These are phyloP conservation scores for Amphiduros pacificus DNA, from an alignment of 2,888 invertebrate species.

Conservation along the genomic window DNA sequence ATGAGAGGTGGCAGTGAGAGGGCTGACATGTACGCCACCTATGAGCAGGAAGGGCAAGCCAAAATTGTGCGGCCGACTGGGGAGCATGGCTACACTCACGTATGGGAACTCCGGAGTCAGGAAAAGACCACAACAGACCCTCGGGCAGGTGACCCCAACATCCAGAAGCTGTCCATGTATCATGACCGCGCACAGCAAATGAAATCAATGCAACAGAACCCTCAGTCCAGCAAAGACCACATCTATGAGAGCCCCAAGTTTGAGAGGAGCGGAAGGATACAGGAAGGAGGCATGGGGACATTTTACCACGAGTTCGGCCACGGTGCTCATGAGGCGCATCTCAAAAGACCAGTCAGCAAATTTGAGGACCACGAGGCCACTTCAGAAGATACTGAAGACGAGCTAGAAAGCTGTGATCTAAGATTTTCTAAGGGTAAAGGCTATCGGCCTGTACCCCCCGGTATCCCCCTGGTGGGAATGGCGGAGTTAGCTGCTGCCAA, in stretches of 20 bases:
- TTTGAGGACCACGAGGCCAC: slow-evolving; percentile 1
- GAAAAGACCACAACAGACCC: slow-evolving; percentile 4
- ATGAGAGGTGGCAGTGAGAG: neutral
- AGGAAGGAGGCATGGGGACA: neutral
- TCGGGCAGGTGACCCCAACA: slow-evolving; percentile 1
- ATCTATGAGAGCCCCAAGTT: slow-evolving; percentile 20
- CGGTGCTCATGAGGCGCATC: slow-evolving; percentile 4
- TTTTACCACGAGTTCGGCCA: neutral
- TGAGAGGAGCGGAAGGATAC: neutral
- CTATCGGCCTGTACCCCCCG: slow-evolving; percentile 16
- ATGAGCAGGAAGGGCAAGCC: neutral
- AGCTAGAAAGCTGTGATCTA: slow-evolving; percentile 12
- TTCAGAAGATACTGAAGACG: slow-evolving; percentile 11
- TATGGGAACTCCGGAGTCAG: slow-evolving; percentile 17
- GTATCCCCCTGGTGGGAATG: no score
- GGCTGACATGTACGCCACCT: slow-evolving; percentile 1
- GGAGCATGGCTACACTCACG: slow-evolving; percentile 15
- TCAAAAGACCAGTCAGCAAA: neutral
- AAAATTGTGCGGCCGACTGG: neutral
- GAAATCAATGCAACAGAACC: neutral
- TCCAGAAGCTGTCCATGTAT: slow-evolving; percentile 10
- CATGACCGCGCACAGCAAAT: slow-evolving; percentile 12
- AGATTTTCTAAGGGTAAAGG: slow-evolving; percentile 12
- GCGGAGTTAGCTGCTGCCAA: no score
- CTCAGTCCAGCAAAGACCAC: slow-evolving; percentile 3